These are phyloP conservation scores for Grantiella picta DNA, from an alignment of 2,113 vertebrate genomes.

Conservation along the genomic window DNA sequence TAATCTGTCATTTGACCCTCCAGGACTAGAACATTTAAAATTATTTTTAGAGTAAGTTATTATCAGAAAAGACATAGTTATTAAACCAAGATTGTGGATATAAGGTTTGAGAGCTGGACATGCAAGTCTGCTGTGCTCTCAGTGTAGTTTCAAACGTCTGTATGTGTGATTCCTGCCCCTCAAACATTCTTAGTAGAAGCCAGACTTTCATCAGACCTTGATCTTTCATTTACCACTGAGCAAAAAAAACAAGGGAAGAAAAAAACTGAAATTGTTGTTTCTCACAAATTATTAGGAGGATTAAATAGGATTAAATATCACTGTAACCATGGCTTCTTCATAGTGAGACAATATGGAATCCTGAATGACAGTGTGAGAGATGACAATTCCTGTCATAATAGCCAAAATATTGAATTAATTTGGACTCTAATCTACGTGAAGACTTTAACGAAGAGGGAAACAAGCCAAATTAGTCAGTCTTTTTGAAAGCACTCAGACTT, in stretches of 20 bases:
- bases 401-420: background rate
- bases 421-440: background rate
- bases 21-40: background rate
- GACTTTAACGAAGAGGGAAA: background rate
- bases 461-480: background rate
- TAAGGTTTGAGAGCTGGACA: background rate
- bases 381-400: background rate
- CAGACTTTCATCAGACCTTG: background rate
- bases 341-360: background rate
- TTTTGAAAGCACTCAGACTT: background rate
- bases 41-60: background rate
- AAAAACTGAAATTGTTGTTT: background rate
- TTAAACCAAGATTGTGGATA: background rate
- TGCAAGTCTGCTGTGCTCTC: background rate
- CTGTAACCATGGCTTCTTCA: background rate
- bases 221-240: background rate
- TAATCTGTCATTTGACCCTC: background rate
- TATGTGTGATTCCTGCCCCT: background rate
- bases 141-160: fast-evolving
- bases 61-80: background rate
- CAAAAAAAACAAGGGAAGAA: background rate
- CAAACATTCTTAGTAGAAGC: background rate
- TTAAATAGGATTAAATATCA: background rate
- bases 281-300: background rate
- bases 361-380: background rate